phyloP scores from a whole-genome alignment of 2,797 vertebrate species.

The Menidia menidia region DNA sequence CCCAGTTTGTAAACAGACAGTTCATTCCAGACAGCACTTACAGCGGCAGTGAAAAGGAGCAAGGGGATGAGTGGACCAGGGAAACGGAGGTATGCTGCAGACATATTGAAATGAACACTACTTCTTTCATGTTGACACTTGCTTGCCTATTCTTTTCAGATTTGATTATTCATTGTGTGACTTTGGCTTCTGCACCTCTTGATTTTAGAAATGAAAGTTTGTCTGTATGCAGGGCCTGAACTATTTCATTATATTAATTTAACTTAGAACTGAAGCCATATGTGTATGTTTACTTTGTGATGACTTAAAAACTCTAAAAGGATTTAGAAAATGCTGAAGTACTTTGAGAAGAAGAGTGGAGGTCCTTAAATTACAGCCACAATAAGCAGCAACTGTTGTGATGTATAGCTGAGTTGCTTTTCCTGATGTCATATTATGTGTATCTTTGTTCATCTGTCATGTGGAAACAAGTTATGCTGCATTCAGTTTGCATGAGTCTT shows the following conservation, averaged over 20 bases:
- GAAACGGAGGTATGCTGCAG: constrained; percentile 76
- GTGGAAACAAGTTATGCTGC: not conserved
- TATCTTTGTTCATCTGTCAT: not conserved
- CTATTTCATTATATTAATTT: not conserved
- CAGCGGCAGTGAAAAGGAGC: constrained; percentile 92
- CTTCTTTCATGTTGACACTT: not conserved
- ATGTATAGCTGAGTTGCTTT: not conserved
- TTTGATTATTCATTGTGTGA: not conserved
- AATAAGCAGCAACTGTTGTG: not conserved
- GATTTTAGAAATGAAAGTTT: not conserved
- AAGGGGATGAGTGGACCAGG: constrained; percentile 92
- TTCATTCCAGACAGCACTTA: constrained; percentile 96
- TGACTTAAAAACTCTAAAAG: no score
- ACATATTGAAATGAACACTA: not conserved
- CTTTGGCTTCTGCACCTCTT: not conserved
- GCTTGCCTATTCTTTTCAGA: not conserved
- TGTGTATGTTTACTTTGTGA: not conserved
- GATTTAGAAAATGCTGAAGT: no score
- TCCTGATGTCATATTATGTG: not conserved
- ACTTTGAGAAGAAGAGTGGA: no score
- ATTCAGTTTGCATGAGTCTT: not conserved
- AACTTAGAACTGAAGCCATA: not conserved
- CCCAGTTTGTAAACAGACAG: constrained; percentile 98
- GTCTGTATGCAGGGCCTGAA: not conserved
- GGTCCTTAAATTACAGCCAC: not conserved